Conservation (phyloP, 2,113 vertebrate genomes). For the Macroglossus sobrinus region DNA sequence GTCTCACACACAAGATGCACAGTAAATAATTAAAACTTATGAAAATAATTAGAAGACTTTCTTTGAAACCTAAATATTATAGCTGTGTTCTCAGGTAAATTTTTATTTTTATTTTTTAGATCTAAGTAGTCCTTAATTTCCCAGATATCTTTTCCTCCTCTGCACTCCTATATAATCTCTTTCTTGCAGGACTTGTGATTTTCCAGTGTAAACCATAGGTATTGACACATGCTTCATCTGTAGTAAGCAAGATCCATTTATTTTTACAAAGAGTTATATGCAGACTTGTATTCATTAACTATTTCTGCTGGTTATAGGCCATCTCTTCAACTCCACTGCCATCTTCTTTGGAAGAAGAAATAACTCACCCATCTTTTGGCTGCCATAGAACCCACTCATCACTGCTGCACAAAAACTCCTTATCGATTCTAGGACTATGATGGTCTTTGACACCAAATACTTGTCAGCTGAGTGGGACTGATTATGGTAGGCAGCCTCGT, state of each 20-base stretch:
- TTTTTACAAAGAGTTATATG: conserved; percentile 35
- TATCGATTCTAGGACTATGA: neutral
- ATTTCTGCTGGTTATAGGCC: neutral
- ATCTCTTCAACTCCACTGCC: neutral
- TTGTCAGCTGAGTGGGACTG: neutral
- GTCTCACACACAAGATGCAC: neutral
- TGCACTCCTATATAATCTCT: neutral
- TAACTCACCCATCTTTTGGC: neutral
- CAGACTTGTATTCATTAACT: conserved; percentile 3
- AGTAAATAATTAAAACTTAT: neutral
- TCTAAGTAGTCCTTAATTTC: neutral
- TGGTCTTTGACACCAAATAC: neutral
- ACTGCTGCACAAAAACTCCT: neutral
- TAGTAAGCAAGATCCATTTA: conserved; percentile 5
- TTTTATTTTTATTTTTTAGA: neutral
- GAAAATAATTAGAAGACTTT: neutral
- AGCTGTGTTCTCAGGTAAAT: neutral
- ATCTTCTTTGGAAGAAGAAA: neutral
- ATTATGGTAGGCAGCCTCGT: neutral
- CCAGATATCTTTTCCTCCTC: neutral
- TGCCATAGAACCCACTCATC: neutral
- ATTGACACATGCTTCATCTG: neutral
- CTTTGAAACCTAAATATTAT: neutral
- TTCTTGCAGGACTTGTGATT: neutral
- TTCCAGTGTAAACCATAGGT: neutral